phyloP scores from a whole-genome alignment of 2,797 vertebrate genomes.

The Epinephelus coioides region DNA sequence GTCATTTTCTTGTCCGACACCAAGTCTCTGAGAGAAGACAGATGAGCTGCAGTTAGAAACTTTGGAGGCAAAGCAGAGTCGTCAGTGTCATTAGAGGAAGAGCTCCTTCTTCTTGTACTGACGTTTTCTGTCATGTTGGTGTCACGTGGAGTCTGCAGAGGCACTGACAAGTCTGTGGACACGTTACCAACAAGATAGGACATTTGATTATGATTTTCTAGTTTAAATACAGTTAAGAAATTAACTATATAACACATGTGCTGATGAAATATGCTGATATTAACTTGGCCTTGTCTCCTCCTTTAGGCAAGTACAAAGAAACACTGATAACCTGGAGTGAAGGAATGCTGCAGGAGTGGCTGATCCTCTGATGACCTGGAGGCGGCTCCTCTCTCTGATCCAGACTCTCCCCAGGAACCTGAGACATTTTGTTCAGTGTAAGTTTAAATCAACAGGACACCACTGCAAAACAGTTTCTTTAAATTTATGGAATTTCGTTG shows the following conservation, averaged over 20 bases:
- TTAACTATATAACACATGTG: not conserved
- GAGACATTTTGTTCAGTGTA: slow-evolving; percentile 23
- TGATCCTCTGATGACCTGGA: slow-evolving; percentile 14
- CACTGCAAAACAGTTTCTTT: not conserved
- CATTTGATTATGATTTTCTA: not conserved
- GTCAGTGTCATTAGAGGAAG: not conserved
- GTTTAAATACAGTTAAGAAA: not conserved
- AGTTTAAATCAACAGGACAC: not conserved
- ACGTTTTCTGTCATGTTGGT: slow-evolving; percentile 28
- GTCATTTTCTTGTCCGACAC: slow-evolving; percentile 69
- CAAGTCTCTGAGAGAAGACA: slow-evolving; percentile 62
- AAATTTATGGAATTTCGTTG: not conserved
- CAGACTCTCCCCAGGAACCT: slow-evolving; percentile 34
- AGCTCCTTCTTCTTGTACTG: slow-evolving; percentile 21
- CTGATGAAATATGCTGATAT: not conserved
- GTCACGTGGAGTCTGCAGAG: slow-evolving; percentile 12
- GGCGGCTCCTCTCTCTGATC: not conserved
- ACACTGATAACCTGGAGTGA: slow-evolving; percentile 40
- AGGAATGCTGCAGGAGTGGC: slow-evolving; percentile 22
- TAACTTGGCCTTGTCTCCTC: not conserved
- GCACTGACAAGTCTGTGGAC: slow-evolving; percentile 26
- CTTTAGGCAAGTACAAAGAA: not conserved
- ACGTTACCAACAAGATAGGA: slow-evolving; percentile 6
- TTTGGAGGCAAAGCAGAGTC: slow-evolving; percentile 3
- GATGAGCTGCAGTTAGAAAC: slow-evolving; percentile 47